Evolutionary conservation across 2,113 vertebrate genomes (phyloP).

Genomic region (Solenodon paradoxus): DNA sequence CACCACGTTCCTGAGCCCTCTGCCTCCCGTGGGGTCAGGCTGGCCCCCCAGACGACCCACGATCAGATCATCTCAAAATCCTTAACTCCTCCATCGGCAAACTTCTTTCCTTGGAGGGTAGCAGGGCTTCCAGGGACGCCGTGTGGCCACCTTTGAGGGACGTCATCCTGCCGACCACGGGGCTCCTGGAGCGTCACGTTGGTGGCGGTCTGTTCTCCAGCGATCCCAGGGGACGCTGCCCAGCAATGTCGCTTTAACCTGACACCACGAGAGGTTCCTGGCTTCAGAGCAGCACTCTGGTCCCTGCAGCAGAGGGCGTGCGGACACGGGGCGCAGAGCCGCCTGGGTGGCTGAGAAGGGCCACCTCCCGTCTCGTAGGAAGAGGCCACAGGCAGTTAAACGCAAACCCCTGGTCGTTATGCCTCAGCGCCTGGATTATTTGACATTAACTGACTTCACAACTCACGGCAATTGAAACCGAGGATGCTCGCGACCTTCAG

Average conservation of each 20-base stretch:
- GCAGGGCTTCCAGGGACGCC: neutral
- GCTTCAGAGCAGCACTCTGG: no score
- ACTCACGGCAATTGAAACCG: neutral
- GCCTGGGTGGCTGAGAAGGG: no score
- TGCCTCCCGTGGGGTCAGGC: no score
- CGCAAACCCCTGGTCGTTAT: neutral
- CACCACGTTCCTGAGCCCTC: no score
- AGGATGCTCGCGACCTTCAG: neutral
- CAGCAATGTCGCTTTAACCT: neutral
- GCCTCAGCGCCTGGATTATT: neutral
- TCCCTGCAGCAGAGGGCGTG: no score
- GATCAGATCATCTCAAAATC: neutral
- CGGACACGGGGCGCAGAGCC: no score
- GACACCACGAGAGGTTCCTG: neutral
- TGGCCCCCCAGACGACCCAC: neutral
- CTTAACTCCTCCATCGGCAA: neutral
- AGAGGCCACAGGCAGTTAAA: neutral
- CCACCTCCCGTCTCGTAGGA: no score
- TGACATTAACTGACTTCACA: neutral
- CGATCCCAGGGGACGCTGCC: fast-evolving
- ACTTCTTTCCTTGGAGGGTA: no score
- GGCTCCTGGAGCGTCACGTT: neutral
- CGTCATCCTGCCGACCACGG: fast-evolving
- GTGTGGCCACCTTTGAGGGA: neutral
- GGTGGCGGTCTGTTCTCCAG: fast-evolving